Conservation (phyloP, 2,113 vertebrate genomes). For the Paratilapia polleni region DNA sequence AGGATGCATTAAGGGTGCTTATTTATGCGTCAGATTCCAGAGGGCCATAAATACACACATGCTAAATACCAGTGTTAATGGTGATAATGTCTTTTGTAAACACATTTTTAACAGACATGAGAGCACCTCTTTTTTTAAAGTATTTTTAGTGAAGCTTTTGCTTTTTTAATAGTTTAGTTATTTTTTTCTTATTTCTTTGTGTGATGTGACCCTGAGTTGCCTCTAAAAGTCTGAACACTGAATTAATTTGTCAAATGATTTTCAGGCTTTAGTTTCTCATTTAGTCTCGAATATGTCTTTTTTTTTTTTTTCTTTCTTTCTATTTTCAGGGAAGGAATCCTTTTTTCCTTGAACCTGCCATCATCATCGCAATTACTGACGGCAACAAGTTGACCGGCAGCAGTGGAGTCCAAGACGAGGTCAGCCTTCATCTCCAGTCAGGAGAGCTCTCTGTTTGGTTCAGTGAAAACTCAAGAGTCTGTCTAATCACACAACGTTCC, state of each 20-base stretch:
- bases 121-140: background rate
- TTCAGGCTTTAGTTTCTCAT: background rate
- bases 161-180: background rate
- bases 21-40: background rate
- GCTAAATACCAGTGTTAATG: background rate
- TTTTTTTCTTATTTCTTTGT: background rate
- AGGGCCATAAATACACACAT: background rate
- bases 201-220: no score
- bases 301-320: background rate
- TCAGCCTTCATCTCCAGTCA: conserved; percentile 67
- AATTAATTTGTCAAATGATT: background rate
- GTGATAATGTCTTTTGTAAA: background rate
- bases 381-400: conserved; percentile 91
- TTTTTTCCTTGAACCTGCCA: conserved; percentile 93
- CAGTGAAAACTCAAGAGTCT: background rate
- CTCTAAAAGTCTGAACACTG: background rate
- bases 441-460: background rate
- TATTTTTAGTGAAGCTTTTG: no score
- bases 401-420: conserved; percentile 92
- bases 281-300: background rate
- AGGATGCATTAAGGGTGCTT: background rate
- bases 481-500: background rate
- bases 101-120: background rate
- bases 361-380: conserved; percentile 93
- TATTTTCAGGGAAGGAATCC: conserved; percentile 89